These are phyloP conservation scores for Chloroclysta siterata DNA, from an alignment of 2,888 invertebrate genomes.

Conservation along the genomic window DNA sequence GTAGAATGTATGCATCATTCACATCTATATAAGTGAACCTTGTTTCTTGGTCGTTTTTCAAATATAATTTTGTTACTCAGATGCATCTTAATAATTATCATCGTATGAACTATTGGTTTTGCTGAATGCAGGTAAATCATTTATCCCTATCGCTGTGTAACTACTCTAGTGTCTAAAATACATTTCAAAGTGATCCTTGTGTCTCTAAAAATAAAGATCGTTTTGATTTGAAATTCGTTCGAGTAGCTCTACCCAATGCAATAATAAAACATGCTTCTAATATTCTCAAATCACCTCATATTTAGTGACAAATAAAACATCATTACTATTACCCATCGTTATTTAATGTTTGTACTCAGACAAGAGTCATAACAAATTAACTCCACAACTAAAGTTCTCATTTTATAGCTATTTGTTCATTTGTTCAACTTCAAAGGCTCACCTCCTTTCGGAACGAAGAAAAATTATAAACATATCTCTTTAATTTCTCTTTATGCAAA, in stretches of 20 bases:
- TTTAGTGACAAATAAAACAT: conserved; percentile 17
- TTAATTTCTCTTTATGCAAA: conserved; percentile 39
- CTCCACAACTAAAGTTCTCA: conserved; percentile 26
- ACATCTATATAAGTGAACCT: too few relatives aligned
- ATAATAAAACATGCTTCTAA: conserved; percentile 1
- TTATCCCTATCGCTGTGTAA: too few relatives aligned
- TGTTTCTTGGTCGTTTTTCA: too few relatives aligned
- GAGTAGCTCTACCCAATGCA: neutral
- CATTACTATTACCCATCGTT: conserved; percentile 15
- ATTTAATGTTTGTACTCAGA: conserved; percentile 10
- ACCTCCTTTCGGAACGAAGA: conserved; percentile 37
- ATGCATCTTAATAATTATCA: too few relatives aligned
- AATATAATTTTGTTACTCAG: too few relatives aligned
- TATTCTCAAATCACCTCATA: conserved; percentile 2
- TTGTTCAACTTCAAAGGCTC: conserved; percentile 35
- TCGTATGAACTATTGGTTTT: too few relatives aligned
- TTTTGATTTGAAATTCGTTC: too few relatives aligned
- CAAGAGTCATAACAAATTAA: conserved; percentile 41
- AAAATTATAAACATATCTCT: conserved; percentile 39
- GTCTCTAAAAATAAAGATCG: too few relatives aligned
- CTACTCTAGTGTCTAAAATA: too few relatives aligned
- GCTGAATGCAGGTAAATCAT: too few relatives aligned
- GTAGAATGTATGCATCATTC: too few relatives aligned
- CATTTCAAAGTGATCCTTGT: too few relatives aligned
- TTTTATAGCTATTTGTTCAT: conserved; percentile 36